These are phyloP conservation scores for Siniperca knerii DNA, from an alignment of 2,113 vertebrate genomes.

Conservation along the genomic window DNA sequence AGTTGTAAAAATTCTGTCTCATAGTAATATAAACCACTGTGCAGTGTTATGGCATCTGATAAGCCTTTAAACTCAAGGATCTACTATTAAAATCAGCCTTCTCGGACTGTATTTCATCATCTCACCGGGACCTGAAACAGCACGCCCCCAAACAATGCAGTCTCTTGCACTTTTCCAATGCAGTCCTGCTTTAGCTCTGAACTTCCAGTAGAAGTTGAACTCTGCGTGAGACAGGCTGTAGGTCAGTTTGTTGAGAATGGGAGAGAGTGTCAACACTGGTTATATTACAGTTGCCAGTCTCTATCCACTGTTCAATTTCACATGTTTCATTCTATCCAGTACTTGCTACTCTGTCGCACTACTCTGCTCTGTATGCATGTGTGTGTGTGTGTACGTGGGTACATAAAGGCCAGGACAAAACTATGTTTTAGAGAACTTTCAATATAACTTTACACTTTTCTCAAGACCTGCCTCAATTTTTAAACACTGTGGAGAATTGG, in stretches of 20 bases:
- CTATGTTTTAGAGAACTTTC: slow-evolving; percentile 54
- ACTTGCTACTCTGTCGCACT: neutral
- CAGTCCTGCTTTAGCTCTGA: neutral
- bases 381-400: neutral
- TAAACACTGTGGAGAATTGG: slow-evolving; percentile 71
- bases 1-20: neutral
- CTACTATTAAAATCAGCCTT: neutral
- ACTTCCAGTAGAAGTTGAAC: neutral
- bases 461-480: slow-evolving; percentile 55
- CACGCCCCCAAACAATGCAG: neutral
- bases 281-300: slow-evolving; percentile 18
- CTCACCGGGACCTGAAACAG: neutral
- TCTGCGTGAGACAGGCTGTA: neutral
- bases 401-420: slow-evolving; percentile 22
- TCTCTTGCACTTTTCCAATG: neutral
- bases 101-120: neutral
- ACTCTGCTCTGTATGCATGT: neutral
- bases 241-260: slow-evolving; percentile 8
- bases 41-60: neutral
- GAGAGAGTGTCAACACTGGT: slow-evolving; percentile 25
- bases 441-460: slow-evolving; percentile 51
- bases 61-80: neutral
- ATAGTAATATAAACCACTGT: neutral
- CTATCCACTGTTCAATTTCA: slow-evolving; percentile 26
- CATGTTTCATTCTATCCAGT: slow-evolving; percentile 11